Percentiles rank a stretch among this genome's conserved stretches.
These are phyloP conservation scores for Tinamus major DNA, from an alignment of 2,797 vertebrate species.

Conservation along the genomic window DNA sequence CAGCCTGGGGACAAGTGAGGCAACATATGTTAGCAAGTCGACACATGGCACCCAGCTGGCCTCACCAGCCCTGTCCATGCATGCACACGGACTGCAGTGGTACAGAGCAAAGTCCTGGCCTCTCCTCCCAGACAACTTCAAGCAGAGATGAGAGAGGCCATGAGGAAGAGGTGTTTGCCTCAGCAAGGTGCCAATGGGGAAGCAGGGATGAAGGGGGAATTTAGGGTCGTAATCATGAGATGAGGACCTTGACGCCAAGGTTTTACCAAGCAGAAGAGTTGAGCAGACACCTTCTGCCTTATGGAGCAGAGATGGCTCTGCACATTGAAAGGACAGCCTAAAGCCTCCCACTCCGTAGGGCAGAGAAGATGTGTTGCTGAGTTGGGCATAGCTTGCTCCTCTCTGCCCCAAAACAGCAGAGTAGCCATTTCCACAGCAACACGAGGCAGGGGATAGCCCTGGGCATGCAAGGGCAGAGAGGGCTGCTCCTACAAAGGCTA, in stretches of 20 bases:
- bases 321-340: neutral
- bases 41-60: neutral
- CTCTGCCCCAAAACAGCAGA: no score
- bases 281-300: neutral
- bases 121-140: neutral
- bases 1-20: constrained; percentile 79
- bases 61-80: neutral
- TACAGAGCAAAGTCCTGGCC: neutral
- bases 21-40: neutral
- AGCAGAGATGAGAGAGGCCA: neutral
- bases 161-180: neutral
- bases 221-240: neutral
- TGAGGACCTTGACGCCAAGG: neutral
- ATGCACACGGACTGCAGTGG: neutral
- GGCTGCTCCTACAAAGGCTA: neutral
- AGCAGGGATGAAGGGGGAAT: neutral
- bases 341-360: neutral
- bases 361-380: neutral
- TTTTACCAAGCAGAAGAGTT: neutral
- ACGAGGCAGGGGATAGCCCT: neutral
- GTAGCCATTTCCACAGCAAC: neutral
- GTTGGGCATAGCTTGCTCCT: neutral
- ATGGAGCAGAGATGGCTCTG: neutral
- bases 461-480: neutral
- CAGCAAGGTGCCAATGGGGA: neutral